phyloP scores from a whole-genome alignment of 2,888 invertebrate species.

The Calameuta pallipes region DNA sequence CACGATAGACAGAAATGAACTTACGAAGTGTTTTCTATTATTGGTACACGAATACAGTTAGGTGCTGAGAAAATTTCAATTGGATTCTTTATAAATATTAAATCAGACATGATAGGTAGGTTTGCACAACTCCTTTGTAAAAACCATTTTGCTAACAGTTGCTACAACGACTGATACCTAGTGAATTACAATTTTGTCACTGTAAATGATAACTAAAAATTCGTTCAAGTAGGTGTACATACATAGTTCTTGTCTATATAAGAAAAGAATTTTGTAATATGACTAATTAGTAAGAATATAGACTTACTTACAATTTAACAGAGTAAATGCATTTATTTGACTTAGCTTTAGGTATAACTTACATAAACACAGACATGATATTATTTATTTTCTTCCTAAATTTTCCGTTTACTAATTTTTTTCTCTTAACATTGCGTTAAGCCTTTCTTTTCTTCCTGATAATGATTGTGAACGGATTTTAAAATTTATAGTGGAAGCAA shows the following conservation, averaged over 20 bases:
- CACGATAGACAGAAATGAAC: neutral
- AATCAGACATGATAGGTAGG: neutral
- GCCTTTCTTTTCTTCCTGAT: neutral
- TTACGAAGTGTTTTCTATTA: neutral
- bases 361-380: conserved; percentile 20
- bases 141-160: neutral
- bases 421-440: neutral
- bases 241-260: neutral
- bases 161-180: neutral
- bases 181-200: neutral
- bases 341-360: conserved; percentile 19
- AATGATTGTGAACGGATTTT: neutral
- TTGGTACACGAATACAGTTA: neutral
- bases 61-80: neutral
- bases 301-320: conserved; percentile 7
- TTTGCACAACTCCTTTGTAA: neutral
- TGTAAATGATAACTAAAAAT: neutral
- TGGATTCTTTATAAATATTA: neutral
- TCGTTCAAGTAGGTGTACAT: no score
- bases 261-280: neutral
- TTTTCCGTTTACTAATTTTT: neutral
- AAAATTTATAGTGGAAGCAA: neutral
- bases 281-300: neutral
- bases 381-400: neutral
- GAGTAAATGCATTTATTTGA: conserved; percentile 20